Conservation (phyloP, 1,140 invertebrate species). For the Euura lappo region DNA sequence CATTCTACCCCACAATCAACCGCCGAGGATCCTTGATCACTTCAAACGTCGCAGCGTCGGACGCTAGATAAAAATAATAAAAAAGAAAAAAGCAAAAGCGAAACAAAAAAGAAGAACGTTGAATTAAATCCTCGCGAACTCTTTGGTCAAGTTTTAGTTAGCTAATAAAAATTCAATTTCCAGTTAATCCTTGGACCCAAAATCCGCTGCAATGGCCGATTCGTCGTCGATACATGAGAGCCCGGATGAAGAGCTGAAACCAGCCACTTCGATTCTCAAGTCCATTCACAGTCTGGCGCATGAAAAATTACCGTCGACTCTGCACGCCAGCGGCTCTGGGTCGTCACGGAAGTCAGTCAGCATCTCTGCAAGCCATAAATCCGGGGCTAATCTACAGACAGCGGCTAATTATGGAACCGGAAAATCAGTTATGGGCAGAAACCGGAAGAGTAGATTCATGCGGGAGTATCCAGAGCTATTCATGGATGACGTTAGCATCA, state of each 20-base stretch:
- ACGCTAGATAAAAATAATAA: no score
- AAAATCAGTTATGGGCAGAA: neutral
- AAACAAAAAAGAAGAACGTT: constrained; percentile 16
- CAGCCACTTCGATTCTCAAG: neutral
- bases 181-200: no score
- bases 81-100: neutral
- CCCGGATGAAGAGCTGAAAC: neutral
- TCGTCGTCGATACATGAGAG: no score
- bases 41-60: no score
- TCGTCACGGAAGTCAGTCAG: neutral
- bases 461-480: constrained; percentile 40
- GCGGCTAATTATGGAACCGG: constrained; percentile 5
- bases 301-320: neutral
- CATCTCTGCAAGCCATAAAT: neutral
- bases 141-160: no score
- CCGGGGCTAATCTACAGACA: constrained; percentile 9
- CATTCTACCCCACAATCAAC: constrained; percentile 44
- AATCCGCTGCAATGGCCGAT: no score
- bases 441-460: neutral
- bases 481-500: constrained; percentile 44
- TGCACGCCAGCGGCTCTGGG: neutral
- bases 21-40: neutral
- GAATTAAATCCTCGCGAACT: no score
- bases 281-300: neutral
- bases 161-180: no score